Evolutionary conservation across 2,113 vertebrate species (phyloP).

Genomic region (Camelus bactrianus): DNA sequence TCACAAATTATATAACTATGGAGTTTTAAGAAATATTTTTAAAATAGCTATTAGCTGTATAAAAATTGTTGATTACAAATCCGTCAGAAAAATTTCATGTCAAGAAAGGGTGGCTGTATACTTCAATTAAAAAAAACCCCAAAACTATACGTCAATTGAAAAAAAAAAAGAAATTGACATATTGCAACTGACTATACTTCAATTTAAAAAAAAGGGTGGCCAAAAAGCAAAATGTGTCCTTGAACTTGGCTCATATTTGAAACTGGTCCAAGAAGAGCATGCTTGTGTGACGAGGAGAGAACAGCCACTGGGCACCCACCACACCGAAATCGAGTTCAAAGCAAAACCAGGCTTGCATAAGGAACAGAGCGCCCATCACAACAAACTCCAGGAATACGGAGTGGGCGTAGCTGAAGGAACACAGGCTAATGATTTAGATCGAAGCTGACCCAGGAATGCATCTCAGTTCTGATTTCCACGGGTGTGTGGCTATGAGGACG

Average conservation of each 20-base stretch:
- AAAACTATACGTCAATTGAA: no score
- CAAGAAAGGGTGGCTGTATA: background rate
- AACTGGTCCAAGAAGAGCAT: slow-evolving; percentile 30
- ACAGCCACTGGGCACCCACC: background rate
- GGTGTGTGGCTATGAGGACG: background rate
- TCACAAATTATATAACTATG: background rate
- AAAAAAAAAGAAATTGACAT: no score
- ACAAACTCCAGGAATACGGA: background rate
- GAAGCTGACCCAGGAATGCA: background rate
- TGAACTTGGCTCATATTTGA: slow-evolving; percentile 39
- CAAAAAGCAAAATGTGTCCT: background rate
- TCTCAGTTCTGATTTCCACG: background rate
- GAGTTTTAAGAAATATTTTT: slow-evolving; percentile 55
- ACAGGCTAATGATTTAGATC: background rate
- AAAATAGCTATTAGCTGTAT: background rate
- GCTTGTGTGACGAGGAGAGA: background rate
- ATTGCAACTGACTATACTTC: no score
- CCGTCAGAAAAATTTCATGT: slow-evolving; percentile 27
- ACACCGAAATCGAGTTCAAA: slow-evolving; percentile 36
- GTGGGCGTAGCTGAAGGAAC: background rate
- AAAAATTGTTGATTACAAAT: slow-evolving; percentile 21
- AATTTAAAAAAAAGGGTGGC: no score
- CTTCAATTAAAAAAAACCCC: no score
- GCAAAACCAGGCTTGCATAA: slow-evolving; percentile 38
- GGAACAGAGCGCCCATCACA: background rate